Conservation (phyloP, 2,888 invertebrate species). For the Cheilosia urbana region DNA sequence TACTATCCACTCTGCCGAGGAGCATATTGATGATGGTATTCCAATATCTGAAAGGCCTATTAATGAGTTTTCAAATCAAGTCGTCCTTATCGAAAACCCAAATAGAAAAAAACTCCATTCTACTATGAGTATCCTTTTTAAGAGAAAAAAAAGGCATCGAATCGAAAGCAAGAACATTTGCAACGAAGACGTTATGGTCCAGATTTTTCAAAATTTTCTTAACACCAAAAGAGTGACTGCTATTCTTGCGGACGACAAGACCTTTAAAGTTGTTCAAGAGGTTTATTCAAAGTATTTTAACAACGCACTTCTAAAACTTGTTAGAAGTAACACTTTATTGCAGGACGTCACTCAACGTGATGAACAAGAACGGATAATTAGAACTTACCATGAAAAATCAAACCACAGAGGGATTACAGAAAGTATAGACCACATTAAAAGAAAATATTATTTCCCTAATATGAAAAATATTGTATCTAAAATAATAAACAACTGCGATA, state of each 20-base stretch:
- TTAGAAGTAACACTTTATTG: slow-evolving; percentile 32
- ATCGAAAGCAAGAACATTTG: slow-evolving; percentile 17
- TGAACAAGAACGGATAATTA: slow-evolving; percentile 30
- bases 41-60: slow-evolving; percentile 21
- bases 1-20: slow-evolving; percentile 8
- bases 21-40: slow-evolving; percentile 26
- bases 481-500: neutral
- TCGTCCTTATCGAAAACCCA: neutral
- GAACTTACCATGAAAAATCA: neutral
- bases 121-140: slow-evolving; percentile 2
- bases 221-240: slow-evolving; percentile 16
- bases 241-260: slow-evolving; percentile 36
- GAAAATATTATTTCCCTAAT: slow-evolving; percentile 21
- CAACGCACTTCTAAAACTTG: slow-evolving; percentile 38
- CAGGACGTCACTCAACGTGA: slow-evolving; percentile 38
- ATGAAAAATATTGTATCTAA: slow-evolving; percentile 15
- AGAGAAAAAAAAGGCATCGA: slow-evolving; percentile 12
- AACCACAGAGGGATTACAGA: slow-evolving; percentile 6
- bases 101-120: slow-evolving; percentile 1
- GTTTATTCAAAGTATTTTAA: slow-evolving; percentile 48
- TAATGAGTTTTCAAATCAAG: slow-evolving; percentile 27
- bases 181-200: slow-evolving; percentile 17
- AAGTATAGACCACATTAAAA: neutral
- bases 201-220: slow-evolving; percentile 22
- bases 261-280: slow-evolving; percentile 52